phyloP scores from a whole-genome alignment of 1,140 invertebrate genomes.

The Cyclargus thomasi region DNA sequence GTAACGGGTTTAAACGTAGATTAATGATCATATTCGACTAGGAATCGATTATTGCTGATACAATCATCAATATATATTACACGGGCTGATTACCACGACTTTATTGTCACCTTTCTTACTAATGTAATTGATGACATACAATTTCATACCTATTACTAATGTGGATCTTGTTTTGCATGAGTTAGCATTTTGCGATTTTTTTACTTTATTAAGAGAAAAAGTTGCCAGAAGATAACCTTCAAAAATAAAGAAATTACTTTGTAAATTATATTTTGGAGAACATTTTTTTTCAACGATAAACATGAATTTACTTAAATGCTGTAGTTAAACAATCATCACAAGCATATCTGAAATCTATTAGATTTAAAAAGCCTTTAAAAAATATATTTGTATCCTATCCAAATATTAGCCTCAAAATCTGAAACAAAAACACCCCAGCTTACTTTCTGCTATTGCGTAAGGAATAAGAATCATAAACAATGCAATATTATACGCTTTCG shows the following conservation, averaged over 20 bases:
- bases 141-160: background rate
- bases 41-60: slow-evolving; percentile 39
- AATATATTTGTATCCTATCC: too few relatives aligned
- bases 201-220: too few relatives aligned
- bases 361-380: too few relatives aligned
- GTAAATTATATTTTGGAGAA: too few relatives aligned
- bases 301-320: too few relatives aligned
- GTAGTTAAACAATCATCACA: too few relatives aligned
- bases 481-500: slow-evolving; percentile 1
- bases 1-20: slow-evolving; percentile 37
- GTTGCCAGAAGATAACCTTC: too few relatives aligned
- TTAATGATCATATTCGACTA: slow-evolving; percentile 28
- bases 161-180: background rate
- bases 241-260: too few relatives aligned
- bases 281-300: too few relatives aligned
- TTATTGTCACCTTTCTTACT: slow-evolving; percentile 22
- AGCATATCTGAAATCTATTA: too few relatives aligned
- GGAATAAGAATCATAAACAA: slow-evolving; percentile 6
- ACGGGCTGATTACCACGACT: slow-evolving; percentile 33
- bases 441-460: slow-evolving; percentile 1
- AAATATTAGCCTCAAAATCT: background rate
- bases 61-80: slow-evolving; percentile 59
- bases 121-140: slow-evolving; percentile 9
- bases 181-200: background rate
- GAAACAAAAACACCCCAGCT: background rate